These are phyloP conservation scores for Toxonevra muliebris DNA, from an alignment of 2,888 invertebrate genomes.

Conservation along the genomic window DNA sequence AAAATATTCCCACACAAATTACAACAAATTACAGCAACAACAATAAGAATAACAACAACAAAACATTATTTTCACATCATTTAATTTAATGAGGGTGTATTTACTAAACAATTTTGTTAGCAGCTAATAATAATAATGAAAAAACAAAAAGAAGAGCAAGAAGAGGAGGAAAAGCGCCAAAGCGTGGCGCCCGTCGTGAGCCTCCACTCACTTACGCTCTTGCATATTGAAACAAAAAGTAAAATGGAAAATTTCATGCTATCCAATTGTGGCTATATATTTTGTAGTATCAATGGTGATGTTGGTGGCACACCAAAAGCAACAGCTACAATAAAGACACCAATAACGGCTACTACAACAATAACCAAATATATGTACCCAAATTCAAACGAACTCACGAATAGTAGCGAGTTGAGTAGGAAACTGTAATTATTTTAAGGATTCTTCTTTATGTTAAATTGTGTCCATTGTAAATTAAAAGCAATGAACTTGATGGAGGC, in stretches of 20 bases:
- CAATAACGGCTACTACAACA: too few species aligned
- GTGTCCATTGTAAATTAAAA: slow-evolving; percentile 18
- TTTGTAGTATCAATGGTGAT: too few species aligned
- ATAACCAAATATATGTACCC: too few species aligned
- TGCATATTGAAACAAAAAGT: too few species aligned
- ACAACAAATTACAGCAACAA: slow-evolving; percentile 25
- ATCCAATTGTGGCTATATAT: too few species aligned
- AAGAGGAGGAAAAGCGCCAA: neutral
- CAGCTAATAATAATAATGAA: slow-evolving; percentile 37
- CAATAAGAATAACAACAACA: slow-evolving; percentile 25
- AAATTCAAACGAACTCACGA: too few species aligned
- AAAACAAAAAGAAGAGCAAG: neutral
- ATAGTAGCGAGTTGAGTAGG: slow-evolving; percentile 21
- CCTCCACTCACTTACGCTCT: too few species aligned
- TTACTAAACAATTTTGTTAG: slow-evolving; percentile 35
- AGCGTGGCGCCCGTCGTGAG: neutral
- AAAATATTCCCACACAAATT: slow-evolving; percentile 30
- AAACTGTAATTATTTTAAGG: slow-evolving; percentile 57
- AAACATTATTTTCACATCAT: slow-evolving; percentile 59
- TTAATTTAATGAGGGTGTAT: slow-evolving; percentile 55
- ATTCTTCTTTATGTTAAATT: slow-evolving; percentile 56
- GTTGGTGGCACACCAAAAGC: too few species aligned
- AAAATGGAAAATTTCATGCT: too few species aligned
- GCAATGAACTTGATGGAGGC: slow-evolving; percentile 19
- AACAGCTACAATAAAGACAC: too few species aligned